Evolutionary conservation across 2,113 vertebrate species (phyloP), one percentile per base, ranked within the genome.

Genomic region (Rhinichthys klamathensis): DNA sequence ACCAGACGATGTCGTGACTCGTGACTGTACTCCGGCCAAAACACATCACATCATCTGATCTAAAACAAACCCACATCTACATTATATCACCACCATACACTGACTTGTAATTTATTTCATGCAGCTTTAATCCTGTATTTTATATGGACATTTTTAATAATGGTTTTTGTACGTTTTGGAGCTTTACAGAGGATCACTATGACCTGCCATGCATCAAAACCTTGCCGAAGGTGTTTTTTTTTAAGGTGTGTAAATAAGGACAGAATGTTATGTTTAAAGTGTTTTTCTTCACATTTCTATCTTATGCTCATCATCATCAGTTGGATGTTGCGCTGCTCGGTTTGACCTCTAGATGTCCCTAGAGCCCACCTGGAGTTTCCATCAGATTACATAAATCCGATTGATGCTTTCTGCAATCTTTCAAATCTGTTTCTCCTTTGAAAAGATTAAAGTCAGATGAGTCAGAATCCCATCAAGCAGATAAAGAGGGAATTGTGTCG

Each of bases 261-360:
- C 30, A 67, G 25, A 27, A 2, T 18, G 2, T 67, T 67, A 15
- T 8, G 30, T 7, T 30, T 27, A 25, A 63, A 2, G 10, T 63
- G 10, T 51, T 13, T 18, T 6, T 54, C 11, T 18, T 21, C 54
- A 8, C 8, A n/a, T 35, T 10, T 18, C 16, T 8, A 4, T 67
- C 63, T 18, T 15, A 9, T 3, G 27, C 9, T 23, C 75, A n/a
- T 78, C 2, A 13, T 32, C 5, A 58, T 32, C n/a, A 54, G 7
- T 6, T 67, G 30, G 25, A 23, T 60, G 16, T 15, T 38, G 69
- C 32, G 46, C 6, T 85, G 32, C n/a, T 46, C 25, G 9, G 18
- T 67, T 51, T 41, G 3, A 77, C 51, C 86, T 85, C 77, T 76
- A 87, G 86, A 30, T 54, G 83, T 82, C 86, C 30, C 78, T 77